phyloP scores from a whole-genome alignment of 2,113 vertebrate genomes.

The Labrus mixtus region DNA sequence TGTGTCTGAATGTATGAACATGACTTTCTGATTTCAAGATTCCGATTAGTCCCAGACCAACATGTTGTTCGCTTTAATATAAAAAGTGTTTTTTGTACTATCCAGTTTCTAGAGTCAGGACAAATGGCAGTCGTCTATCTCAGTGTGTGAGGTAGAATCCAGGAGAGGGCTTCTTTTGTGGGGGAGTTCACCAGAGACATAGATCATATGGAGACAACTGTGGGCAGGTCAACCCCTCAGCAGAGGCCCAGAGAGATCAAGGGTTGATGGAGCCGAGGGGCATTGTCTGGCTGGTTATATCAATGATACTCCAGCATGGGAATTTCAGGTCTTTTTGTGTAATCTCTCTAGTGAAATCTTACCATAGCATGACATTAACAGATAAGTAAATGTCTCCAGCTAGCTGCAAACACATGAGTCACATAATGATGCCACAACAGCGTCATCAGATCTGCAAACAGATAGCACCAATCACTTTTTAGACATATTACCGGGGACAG shows the following conservation, averaged over 20 bases:
- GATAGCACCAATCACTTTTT: slow-evolving; percentile 44
- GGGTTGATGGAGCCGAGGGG: not conserved
- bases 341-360: not conserved
- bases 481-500: slow-evolving; percentile 41
- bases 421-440: slow-evolving; percentile 38
- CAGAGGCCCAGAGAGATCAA: slow-evolving; percentile 30
- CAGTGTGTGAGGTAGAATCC: slow-evolving; percentile 41
- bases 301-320: not conserved
- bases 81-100: slow-evolving; percentile 17
- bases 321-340: slow-evolving; percentile 1
- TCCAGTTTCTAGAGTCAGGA: slow-evolving; percentile 60
- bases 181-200: slow-evolving; percentile 51
- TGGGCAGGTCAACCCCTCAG: slow-evolving; percentile 44
- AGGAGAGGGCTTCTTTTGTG: slow-evolving; percentile 38
- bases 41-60: slow-evolving; percentile 22
- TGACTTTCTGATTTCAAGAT: slow-evolving; percentile 37
- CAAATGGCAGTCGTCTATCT: slow-evolving; percentile 19
- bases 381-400: slow-evolving; percentile 32
- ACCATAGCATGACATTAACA: not conserved
- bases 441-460: slow-evolving; percentile 57
- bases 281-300: slow-evolving; percentile 9
- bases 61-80: slow-evolving; percentile 35
- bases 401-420: slow-evolving; percentile 35
- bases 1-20: slow-evolving; percentile 34
- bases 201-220: slow-evolving; percentile 56